Percentiles rank a stretch among this genome's conserved stretches.
These are phyloP conservation scores for Acanthiza pusilla DNA, from an alignment of 2,797 vertebrate species.

Conservation along the genomic window DNA sequence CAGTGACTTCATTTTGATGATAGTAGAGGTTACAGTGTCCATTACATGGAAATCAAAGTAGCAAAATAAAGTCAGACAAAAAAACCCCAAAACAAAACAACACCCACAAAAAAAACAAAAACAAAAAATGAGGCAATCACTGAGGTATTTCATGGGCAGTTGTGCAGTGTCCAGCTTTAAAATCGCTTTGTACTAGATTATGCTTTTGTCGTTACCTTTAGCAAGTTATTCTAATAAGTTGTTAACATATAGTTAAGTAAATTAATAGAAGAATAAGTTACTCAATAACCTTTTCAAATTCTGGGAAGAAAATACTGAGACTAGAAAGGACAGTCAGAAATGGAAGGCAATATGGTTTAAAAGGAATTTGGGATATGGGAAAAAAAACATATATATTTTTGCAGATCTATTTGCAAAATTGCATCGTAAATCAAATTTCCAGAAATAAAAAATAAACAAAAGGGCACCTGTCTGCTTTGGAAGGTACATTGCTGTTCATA, in stretches of 20 bases:
- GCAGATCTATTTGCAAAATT: background rate
- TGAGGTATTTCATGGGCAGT: background rate
- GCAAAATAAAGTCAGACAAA: background rate
- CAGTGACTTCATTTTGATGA: background rate
- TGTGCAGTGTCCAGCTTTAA: background rate
- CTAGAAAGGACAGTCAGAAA: background rate
- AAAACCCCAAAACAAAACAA: background rate
- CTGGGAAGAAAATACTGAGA: background rate
- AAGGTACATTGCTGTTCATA: background rate
- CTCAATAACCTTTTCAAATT: background rate
- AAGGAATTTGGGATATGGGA: background rate
- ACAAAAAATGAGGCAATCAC: too few species aligned
- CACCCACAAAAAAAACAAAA: too few species aligned
- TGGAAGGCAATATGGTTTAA: background rate
- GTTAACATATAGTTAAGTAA: background rate
- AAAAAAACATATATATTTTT: background rate
- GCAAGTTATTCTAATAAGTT: background rate
- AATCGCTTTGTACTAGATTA: background rate
- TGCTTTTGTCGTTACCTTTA: background rate
- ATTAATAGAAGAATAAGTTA: background rate
- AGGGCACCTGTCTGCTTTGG: background rate
- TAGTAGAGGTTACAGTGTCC: background rate
- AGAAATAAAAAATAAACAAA: background rate
- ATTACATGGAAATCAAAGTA: background rate
- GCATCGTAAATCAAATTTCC: background rate